A percentile compares a stretch with the other conserved stretches of the same genome.
These are phyloP conservation scores for Theocolax elegans DNA, from an alignment of 1,140 invertebrate genomes.

Conservation along the genomic window DNA sequence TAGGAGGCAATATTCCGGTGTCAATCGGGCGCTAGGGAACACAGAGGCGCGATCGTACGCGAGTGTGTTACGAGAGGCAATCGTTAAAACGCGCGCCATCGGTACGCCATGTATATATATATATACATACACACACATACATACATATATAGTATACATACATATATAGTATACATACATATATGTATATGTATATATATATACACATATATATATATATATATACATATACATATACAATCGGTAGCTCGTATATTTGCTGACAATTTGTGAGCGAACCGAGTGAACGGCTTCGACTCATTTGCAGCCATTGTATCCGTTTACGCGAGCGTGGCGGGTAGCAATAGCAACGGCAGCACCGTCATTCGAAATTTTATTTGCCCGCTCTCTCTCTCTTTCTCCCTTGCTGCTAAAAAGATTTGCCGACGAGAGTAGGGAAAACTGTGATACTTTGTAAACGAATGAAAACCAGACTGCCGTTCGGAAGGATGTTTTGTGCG, in stretches of 20 bases:
- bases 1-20: conserved; percentile 38
- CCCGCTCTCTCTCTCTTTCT: too few relatives aligned
- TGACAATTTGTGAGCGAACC: conserved; percentile 48
- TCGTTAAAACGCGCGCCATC: conserved; percentile 52
- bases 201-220: neutral
- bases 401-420: conserved; percentile 39
- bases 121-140: too few relatives aligned
- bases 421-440: conserved; percentile 5
- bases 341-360: neutral
- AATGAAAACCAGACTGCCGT: conserved; percentile 19
- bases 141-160: too few relatives aligned
- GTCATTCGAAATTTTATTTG: conserved; percentile 38
- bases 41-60: neutral
- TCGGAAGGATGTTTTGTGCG: conserved; percentile 6
- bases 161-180: too few relatives aligned
- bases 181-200: neutral
- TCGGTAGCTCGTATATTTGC: conserved; percentile 57
- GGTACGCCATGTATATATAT: too few relatives aligned
- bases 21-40: conserved; percentile 16
- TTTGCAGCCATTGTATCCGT: conserved; percentile 49
- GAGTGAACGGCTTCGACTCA: conserved; percentile 46
- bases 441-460: conserved; percentile 25
- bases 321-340: conserved; percentile 17
- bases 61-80: conserved; percentile 38
- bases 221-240: neutral